Conservation (phyloP, 2,888 invertebrate species). For the Philereme transversata region DNA sequence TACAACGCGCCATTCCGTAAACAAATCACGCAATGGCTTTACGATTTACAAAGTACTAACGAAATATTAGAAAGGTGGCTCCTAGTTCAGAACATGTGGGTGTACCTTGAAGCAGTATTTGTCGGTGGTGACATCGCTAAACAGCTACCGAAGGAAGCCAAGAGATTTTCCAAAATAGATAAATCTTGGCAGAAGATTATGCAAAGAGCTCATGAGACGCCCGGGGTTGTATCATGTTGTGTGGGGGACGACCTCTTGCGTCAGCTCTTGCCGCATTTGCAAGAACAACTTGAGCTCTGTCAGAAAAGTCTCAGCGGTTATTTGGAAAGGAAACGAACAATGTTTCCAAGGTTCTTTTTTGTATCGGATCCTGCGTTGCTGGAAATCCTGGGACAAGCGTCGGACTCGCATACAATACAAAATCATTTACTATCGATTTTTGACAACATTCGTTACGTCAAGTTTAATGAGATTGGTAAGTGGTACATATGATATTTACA, state of each 20-base stretch:
- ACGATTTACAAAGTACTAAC: conserved; percentile 96
- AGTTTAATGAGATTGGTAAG: conserved; percentile 93
- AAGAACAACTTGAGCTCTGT: conserved; percentile 97
- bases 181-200: conserved; percentile 99
- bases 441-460: conserved; percentile 96
- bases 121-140: conserved; percentile 99
- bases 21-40: conserved; percentile 97
- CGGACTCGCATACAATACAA: conserved; percentile 97
- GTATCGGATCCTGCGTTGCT: conserved; percentile 96
- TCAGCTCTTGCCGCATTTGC: conserved; percentile 95
- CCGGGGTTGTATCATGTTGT: conserved; percentile 97
- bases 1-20: conserved; percentile 98
- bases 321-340: conserved; percentile 94
- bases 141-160: conserved; percentile 97
- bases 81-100: conserved; percentile 99
- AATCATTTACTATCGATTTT: conserved; percentile 97
- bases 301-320: conserved; percentile 98
- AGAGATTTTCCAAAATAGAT: conserved; percentile 97
- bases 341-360: conserved; percentile 97
- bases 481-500: not conserved
- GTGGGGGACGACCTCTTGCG: conserved; percentile 97
- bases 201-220: conserved; percentile 98
- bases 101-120: conserved; percentile 98
- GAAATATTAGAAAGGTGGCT: conserved; percentile 98
- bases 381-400: conserved; percentile 96